Conservation (phyloP, 2,113 vertebrate species). For the Oreochromis tanganicae region DNA sequence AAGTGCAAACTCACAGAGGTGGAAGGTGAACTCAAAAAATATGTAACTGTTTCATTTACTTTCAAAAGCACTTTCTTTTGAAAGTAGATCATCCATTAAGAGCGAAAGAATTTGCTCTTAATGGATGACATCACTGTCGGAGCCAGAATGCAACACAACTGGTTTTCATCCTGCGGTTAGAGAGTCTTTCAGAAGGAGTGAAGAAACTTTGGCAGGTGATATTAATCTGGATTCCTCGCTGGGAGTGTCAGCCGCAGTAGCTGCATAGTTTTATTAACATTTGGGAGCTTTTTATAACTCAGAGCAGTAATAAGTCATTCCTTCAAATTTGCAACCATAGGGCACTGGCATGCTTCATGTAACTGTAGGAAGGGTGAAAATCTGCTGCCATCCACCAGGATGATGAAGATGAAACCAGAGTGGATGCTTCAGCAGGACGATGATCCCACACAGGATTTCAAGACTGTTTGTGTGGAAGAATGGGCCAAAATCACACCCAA, state of each 20-base stretch:
- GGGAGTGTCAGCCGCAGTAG: neutral
- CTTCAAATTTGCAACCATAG: fast-evolving
- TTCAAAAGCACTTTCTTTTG: no score
- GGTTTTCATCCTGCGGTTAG: neutral
- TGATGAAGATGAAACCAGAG: neutral
- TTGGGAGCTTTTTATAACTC: neutral
- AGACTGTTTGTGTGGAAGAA: neutral
- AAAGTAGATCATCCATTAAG: no score
- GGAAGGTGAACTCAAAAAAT: neutral
- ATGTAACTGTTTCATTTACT: no score
- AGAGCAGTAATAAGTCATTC: neutral
- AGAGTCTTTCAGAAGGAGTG: neutral
- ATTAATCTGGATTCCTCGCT: neutral
- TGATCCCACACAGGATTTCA: neutral
- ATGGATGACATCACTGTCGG: fast-evolving
- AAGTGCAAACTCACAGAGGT: neutral
- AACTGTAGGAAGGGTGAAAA: neutral
- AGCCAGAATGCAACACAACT: fast-evolving
- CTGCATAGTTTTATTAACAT: fast-evolving
- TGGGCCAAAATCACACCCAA: neutral
- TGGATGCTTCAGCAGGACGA: neutral
- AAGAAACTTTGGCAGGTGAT: neutral
- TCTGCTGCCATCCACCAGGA: neutral
- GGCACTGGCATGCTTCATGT: fast-evolving
- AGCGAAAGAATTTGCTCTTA: fast-evolving